These are phyloP conservation scores for Henicopernis longicauda DNA, from an alignment of 2,113 vertebrate genomes.

Conservation along the genomic window DNA sequence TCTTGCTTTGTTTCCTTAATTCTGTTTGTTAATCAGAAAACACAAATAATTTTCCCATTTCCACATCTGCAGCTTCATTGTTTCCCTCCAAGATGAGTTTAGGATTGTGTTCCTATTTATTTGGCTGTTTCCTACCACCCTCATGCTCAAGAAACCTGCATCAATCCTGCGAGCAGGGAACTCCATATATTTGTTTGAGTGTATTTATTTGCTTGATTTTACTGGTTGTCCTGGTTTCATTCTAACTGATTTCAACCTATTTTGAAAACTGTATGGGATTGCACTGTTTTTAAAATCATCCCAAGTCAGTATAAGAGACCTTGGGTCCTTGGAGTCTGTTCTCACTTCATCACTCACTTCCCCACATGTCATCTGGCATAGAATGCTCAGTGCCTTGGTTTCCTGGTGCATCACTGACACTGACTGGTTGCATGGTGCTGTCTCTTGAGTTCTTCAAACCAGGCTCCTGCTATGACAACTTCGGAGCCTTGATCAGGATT, in stretches of 20 bases:
- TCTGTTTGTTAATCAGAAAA: constrained; percentile 73
- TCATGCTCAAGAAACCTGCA: neutral
- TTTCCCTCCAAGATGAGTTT: neutral
- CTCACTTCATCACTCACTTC: neutral
- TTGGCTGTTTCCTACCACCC: neutral
- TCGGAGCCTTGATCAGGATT: neutral
- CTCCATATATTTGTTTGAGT: neutral
- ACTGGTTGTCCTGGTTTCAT: neutral
- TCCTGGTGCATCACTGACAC: neutral
- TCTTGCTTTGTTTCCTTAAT: constrained; percentile 61
- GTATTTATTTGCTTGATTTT: neutral
- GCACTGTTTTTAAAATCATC: neutral
- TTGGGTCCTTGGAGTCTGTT: neutral
- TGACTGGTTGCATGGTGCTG: neutral
- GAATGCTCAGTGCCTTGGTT: neutral
- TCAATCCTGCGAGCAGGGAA: accelerated
- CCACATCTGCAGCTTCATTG: neutral
- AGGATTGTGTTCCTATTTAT: neutral
- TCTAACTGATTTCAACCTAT: neutral
- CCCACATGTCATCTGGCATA: neutral
- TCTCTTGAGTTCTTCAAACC: neutral
- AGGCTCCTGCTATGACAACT: neutral
- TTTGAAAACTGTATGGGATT: neutral
- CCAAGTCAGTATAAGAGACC: neutral
- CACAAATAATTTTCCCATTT: constrained; percentile 58